Evolutionary conservation across 2,888 invertebrate genomes (phyloP).

Genomic region (Dicyrtomina minuta): DNA sequence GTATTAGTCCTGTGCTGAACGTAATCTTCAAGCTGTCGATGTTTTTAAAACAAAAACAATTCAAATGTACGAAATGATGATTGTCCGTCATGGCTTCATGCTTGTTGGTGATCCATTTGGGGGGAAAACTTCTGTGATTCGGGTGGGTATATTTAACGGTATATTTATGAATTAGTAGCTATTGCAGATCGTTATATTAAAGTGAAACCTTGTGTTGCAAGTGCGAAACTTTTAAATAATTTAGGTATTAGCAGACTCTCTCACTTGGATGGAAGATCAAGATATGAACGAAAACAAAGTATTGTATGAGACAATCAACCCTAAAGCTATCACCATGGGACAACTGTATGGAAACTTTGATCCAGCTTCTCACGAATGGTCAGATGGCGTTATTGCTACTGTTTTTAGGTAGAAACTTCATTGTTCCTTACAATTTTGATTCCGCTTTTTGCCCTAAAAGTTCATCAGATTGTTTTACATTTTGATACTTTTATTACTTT

Average conservation of each 20-base stretch:
- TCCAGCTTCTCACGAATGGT: conserved; percentile 91
- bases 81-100: conserved; percentile 79
- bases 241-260: conserved; percentile 60
- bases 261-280: conserved; percentile 67
- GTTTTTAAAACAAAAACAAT: conserved; percentile 75
- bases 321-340: conserved; percentile 93
- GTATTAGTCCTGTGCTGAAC: conserved; percentile 33
- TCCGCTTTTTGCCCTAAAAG: neutral
- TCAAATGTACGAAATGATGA: conserved; percentile 92
- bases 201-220: conserved; percentile 63
- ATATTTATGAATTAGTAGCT: conserved; percentile 75
- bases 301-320: conserved; percentile 73
- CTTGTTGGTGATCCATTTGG: conserved; percentile 87
- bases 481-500: too few relatives aligned
- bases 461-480: too few relatives aligned
- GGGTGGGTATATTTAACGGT: conserved; percentile 78
- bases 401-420: conserved; percentile 68
- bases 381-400: conserved; percentile 82
- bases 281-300: conserved; percentile 74
- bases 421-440: too few relatives aligned
- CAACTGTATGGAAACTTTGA: conserved; percentile 95
- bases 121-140: conserved; percentile 84
- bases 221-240: neutral
- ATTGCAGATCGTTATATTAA: too few relatives aligned
- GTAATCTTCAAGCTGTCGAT: conserved; percentile 69